A percentile compares a stretch with the other conserved stretches of the same genome.
Evolutionary conservation across 2,888 invertebrate species (phyloP).

Genomic region (Ligdia adustata): DNA sequence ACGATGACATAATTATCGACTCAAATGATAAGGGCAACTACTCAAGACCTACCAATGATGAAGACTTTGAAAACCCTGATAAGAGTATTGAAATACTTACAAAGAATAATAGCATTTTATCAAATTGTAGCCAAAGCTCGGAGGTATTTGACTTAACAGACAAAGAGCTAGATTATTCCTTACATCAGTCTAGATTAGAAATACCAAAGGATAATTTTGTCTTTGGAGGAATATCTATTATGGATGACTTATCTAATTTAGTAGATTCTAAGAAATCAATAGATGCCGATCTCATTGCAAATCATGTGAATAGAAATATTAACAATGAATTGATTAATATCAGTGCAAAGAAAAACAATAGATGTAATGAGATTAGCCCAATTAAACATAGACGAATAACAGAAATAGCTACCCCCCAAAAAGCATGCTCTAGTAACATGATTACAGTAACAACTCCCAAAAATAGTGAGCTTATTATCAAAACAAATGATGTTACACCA

Average conservation of each 20-base stretch:
- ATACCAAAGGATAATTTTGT: conserved; percentile 43
- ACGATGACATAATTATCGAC: conserved; percentile 59
- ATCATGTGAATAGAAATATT: neutral
- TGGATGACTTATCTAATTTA: conserved; percentile 42
- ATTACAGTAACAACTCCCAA: conserved; percentile 58
- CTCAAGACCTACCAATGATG: no score
- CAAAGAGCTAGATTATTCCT: conserved; percentile 86
- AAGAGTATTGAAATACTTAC: conserved; percentile 4
- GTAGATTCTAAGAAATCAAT: conserved; percentile 22
- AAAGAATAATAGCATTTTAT: conserved; percentile 22
- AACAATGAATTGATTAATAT: conserved; percentile 3
- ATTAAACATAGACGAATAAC: conserved; percentile 41
- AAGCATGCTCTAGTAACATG: conserved; percentile 29
- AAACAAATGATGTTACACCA: conserved; percentile 82
- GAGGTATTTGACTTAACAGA: conserved; percentile 77
- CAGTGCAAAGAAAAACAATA: conserved; percentile 1
- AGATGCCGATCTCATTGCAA: conserved; percentile 16
- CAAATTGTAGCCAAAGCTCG: conserved; percentile 50
- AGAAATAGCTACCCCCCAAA: conserved; percentile 38
- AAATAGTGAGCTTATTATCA: conserved; percentile 74
- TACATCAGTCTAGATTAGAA: conserved; percentile 60
- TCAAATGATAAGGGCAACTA: conserved; percentile 7
- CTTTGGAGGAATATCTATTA: conserved; percentile 52
- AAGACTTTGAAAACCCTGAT: conserved; percentile 7
- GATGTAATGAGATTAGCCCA: conserved; percentile 41